phyloP scores from a whole-genome alignment of 2,797 vertebrate genomes.

The Microtus agrestis region DNA sequence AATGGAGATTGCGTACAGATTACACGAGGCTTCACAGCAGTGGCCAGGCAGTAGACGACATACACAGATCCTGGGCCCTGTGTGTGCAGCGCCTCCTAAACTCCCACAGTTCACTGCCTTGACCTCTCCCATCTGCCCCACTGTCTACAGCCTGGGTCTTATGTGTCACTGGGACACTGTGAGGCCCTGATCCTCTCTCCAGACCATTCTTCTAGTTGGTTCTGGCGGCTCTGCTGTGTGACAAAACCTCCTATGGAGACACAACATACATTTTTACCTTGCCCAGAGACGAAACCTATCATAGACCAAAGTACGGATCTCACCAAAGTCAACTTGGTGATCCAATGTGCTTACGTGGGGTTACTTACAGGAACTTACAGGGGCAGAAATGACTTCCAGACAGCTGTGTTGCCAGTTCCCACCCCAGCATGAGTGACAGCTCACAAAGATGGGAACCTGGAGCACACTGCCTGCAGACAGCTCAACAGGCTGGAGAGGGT shows the following conservation, averaged over 20 bases:
- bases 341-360: background rate
- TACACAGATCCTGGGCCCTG: background rate
- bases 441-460: background rate
- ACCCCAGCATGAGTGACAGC: background rate
- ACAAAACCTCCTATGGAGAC: background rate
- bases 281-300: background rate
- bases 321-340: background rate
- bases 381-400: background rate
- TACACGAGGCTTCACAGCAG: no score
- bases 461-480: background rate
- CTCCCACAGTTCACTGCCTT: background rate
- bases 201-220: background rate
- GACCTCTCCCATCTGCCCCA: background rate
- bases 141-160: background rate
- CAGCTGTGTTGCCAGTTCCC: background rate
- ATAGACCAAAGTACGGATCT: background rate
- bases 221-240: background rate
- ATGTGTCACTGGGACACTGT: background rate
- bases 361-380: background rate
- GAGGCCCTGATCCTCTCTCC: background rate
- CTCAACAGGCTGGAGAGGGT: background rate
- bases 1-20: background rate
- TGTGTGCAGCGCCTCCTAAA: background rate
- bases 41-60: background rate
- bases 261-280: background rate